phyloP scores from a whole-genome alignment of 2,888 invertebrate species.

The Aphodius granarius region DNA sequence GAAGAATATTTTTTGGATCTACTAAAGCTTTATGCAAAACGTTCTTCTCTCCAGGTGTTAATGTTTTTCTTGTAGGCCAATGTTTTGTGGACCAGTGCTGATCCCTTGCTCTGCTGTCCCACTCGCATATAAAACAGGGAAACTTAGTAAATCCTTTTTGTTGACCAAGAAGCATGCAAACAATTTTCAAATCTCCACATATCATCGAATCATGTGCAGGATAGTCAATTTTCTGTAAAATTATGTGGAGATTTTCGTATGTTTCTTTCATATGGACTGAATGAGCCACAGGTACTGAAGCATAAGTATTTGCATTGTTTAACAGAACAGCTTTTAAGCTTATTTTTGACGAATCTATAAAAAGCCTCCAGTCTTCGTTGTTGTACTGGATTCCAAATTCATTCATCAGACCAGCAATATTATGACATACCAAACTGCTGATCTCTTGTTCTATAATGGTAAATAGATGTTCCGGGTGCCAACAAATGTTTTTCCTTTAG shows the following conservation, averaged over 20 bases:
- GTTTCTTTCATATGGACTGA: constrained; percentile 10
- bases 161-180: constrained; percentile 5
- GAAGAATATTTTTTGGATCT: too few species aligned
- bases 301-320: constrained; percentile 8
- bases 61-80: too few species aligned
- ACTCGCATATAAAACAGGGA: too few species aligned
- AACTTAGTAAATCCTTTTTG: background rate
- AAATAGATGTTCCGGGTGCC: background rate
- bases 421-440: background rate
- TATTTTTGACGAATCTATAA: constrained; percentile 15
- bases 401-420: background rate
- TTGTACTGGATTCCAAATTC: background rate
- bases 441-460: background rate
- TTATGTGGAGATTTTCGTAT: background rate
- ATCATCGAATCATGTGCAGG: constrained; percentile 5
- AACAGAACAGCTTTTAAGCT: constrained; percentile 22
- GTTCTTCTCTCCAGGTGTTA: too few species aligned
- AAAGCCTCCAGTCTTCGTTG: constrained; percentile 8
- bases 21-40: too few species aligned
- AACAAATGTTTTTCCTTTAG: background rate
- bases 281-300: constrained; percentile 16
- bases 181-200: constrained; percentile 15
- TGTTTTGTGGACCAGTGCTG: background rate
- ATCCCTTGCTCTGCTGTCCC: background rate
- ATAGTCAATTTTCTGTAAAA: constrained; percentile 12